Conservation (phyloP, 2,888 invertebrate genomes). For the Zaprionus lineosus region DNA sequence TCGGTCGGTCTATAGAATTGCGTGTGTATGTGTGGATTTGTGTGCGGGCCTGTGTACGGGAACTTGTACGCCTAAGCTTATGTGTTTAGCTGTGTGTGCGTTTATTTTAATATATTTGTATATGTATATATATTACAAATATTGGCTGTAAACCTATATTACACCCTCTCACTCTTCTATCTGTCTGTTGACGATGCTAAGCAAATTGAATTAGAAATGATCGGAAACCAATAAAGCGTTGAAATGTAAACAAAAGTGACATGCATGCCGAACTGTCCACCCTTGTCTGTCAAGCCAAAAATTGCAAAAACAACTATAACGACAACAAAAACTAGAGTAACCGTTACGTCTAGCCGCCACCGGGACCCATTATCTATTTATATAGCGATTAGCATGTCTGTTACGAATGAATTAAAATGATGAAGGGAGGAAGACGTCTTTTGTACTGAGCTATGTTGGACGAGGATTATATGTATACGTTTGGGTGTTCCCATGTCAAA, state of each 20-base stretch:
- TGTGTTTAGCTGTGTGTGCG: neutral
- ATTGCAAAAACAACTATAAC: slow-evolving; percentile 12
- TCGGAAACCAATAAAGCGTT: slow-evolving; percentile 10
- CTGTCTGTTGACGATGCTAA: slow-evolving; percentile 10
- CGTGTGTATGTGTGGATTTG: slow-evolving; percentile 6
- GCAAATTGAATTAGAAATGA: slow-evolving; percentile 43
- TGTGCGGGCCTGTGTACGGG: neutral
- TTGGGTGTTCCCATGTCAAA: neutral
- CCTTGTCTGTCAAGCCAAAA: slow-evolving; percentile 3
- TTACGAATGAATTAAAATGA: slow-evolving; percentile 26
- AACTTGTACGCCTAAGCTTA: neutral
- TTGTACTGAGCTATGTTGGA: neutral
- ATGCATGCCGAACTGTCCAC: slow-evolving; percentile 3
- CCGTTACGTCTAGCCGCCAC: slow-evolving; percentile 23
- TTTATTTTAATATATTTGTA: no score
- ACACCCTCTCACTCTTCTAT: no score
- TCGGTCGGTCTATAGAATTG: neutral
- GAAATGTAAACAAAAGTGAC: slow-evolving; percentile 33
- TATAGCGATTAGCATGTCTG: slow-evolving; percentile 50
- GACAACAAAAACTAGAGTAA: neutral
- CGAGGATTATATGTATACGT: neutral
- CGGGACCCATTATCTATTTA: slow-evolving; percentile 50
- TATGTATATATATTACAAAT: slow-evolving; percentile 25
- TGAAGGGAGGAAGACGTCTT: no score
- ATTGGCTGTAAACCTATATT: neutral